These are phyloP conservation scores for Gymnopithys bicolor DNA, from an alignment of 2,797 vertebrate species.

Conservation along the genomic window DNA sequence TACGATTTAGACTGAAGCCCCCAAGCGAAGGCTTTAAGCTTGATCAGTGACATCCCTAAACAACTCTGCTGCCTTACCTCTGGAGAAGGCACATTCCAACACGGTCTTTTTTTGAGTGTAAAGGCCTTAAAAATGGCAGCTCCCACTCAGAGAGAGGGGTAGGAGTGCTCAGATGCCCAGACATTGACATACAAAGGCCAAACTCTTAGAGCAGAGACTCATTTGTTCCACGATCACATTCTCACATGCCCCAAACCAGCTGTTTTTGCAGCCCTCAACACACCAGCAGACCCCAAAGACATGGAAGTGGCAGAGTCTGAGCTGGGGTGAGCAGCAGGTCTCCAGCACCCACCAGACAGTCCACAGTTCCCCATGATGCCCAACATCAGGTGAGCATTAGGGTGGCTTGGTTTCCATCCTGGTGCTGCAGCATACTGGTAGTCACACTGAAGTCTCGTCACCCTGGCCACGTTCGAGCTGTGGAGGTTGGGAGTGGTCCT, in stretches of 20 bases:
- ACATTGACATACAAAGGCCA: background rate
- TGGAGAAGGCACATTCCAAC: background rate
- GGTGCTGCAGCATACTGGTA: fast-evolving
- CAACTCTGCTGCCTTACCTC: background rate
- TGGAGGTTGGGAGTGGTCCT: background rate
- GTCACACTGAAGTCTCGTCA: background rate
- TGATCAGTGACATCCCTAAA: background rate
- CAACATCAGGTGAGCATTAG: fast-evolving
- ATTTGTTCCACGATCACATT: background rate
- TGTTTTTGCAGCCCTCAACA: background rate
- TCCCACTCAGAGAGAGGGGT: background rate
- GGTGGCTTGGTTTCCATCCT: background rate
- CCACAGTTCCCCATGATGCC: fast-evolving
- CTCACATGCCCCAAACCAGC: background rate
- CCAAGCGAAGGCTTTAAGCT: background rate
- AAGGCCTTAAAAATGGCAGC: background rate
- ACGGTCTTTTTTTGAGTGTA: background rate
- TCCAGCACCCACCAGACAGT: background rate
- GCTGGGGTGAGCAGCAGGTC: background rate
- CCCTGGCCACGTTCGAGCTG: fast-evolving
- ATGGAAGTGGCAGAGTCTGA: background rate
- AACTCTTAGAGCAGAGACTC: background rate
- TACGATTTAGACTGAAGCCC: background rate
- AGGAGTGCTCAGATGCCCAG: background rate
- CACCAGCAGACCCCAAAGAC: background rate